Conservation (phyloP, 2,888 invertebrate genomes). For the Micropterix aruncella region DNA sequence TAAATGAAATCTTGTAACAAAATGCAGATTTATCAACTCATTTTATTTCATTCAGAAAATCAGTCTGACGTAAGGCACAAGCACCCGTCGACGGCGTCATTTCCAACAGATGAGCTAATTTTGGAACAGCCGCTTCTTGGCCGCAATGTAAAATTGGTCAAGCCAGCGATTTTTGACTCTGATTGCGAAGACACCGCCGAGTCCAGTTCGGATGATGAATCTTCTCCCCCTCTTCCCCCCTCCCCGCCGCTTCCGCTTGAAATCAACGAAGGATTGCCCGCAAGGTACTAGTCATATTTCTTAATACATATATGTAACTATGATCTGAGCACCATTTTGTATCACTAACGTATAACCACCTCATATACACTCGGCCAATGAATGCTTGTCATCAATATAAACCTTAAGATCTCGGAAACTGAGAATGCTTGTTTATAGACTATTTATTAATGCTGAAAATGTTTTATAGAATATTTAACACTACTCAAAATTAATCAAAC, state of each 20-base stretch:
- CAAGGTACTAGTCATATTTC: conserved; percentile 14
- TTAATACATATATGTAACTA: too few relatives aligned
- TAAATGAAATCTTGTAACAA: too few relatives aligned
- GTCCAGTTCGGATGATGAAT: conserved; percentile 63
- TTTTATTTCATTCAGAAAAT: too few relatives aligned
- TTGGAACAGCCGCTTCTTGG: background rate
- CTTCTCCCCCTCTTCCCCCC: conserved; percentile 16
- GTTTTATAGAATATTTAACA: too few relatives aligned
- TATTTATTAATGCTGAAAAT: too few relatives aligned
- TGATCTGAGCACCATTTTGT: conserved; percentile 19
- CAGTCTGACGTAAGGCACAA: conserved; percentile 18
- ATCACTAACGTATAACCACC: too few relatives aligned
- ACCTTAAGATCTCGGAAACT: too few relatives aligned
- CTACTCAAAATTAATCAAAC: too few relatives aligned
- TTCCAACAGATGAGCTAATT: background rate
- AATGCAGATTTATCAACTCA: too few relatives aligned
- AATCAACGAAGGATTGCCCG: conserved; percentile 19
- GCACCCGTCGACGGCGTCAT: conserved; percentile 19
- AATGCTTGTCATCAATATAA: too few relatives aligned
- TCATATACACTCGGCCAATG: too few relatives aligned
- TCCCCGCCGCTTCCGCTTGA: conserved; percentile 26
- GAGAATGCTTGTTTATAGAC: too few relatives aligned
- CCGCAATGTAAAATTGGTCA: conserved; percentile 9
- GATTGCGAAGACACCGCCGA: conserved; percentile 70
- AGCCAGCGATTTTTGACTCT: conserved; percentile 53